Conservation (phyloP, 2,888 invertebrate genomes). For the Athrips mouffetella region DNA sequence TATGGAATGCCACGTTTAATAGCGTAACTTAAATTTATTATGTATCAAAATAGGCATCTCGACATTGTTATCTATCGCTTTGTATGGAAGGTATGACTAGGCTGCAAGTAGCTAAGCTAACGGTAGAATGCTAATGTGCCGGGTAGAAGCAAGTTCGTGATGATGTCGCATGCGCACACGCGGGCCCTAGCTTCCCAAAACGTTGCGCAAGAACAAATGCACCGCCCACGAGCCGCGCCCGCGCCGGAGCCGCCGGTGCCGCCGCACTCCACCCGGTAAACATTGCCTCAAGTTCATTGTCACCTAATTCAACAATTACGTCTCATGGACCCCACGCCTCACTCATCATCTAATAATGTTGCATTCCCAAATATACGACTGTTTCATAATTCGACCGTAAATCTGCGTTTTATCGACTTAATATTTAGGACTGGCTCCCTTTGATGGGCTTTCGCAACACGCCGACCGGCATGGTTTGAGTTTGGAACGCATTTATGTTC, state of each 20-base stretch:
- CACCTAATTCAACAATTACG: conserved; percentile 41
- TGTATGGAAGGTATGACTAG: conserved; percentile 44
- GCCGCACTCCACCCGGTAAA: conserved; percentile 38
- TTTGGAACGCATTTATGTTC: conserved; percentile 15
- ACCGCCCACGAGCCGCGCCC: conserved; percentile 35
- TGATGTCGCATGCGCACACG: conserved; percentile 43
- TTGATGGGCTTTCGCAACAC: conserved; percentile 8
- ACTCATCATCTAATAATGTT: neutral
- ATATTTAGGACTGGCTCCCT: conserved; percentile 11
- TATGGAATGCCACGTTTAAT: conserved; percentile 6
- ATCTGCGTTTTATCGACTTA: conserved; percentile 11
- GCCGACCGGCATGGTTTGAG: neutral
- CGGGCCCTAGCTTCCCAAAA: conserved; percentile 51
- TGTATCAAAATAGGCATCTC: conserved; percentile 13
- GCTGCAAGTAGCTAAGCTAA: conserved; percentile 56
- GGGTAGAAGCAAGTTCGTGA: conserved; percentile 41
- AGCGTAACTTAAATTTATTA: conserved; percentile 11
- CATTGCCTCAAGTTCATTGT: conserved; percentile 65
- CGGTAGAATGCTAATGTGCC: conserved; percentile 73
- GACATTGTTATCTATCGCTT: conserved; percentile 33
- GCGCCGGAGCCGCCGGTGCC: conserved; percentile 33
- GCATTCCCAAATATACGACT: conserved; percentile 5
- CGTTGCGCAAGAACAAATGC: conserved; percentile 67
- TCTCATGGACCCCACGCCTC: conserved; percentile 9
- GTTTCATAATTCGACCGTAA: conserved; percentile 10